phyloP scores from a whole-genome alignment of 1,140 invertebrate species.

The Sogatella furcifera region DNA sequence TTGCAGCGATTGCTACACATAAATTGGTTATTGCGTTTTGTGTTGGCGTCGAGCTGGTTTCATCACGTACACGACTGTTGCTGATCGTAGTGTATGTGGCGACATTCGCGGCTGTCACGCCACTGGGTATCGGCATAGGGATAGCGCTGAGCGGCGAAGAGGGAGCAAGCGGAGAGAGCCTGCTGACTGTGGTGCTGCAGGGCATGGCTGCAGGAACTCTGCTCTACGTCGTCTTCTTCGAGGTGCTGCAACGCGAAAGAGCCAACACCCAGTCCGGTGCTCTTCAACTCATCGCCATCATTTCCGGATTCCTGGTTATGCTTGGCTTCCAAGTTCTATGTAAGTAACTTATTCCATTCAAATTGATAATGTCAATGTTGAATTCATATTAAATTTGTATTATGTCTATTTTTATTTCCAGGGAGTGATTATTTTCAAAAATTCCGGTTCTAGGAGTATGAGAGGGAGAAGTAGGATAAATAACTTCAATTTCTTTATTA shows the following conservation, averaged over 20 bases:
- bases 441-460: too few species aligned
- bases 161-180: constrained; percentile 25
- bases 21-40: constrained; percentile 63
- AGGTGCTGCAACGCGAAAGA: constrained; percentile 69
- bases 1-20: constrained; percentile 60
- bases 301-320: constrained; percentile 67
- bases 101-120: constrained; percentile 54
- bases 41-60: constrained; percentile 53
- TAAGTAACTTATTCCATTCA: constrained; percentile 41
- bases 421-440: too few species aligned
- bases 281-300: constrained; percentile 53
- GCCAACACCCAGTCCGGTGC: constrained; percentile 53
- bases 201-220: constrained; percentile 79
- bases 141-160: constrained; percentile 37
- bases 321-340: constrained; percentile 59
- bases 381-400: too few species aligned
- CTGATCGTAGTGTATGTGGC: constrained; percentile 47
- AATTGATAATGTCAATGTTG: too few species aligned
- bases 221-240: constrained; percentile 84
- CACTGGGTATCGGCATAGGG: constrained; percentile 54
- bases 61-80: constrained; percentile 44
- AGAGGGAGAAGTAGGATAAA: too few species aligned
- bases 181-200: constrained; percentile 46
- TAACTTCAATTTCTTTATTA: too few species aligned
- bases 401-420: too few species aligned